Evolutionary conservation across 2,797 vertebrate species (phyloP).

Genomic region (Sebastes cheni): DNA sequence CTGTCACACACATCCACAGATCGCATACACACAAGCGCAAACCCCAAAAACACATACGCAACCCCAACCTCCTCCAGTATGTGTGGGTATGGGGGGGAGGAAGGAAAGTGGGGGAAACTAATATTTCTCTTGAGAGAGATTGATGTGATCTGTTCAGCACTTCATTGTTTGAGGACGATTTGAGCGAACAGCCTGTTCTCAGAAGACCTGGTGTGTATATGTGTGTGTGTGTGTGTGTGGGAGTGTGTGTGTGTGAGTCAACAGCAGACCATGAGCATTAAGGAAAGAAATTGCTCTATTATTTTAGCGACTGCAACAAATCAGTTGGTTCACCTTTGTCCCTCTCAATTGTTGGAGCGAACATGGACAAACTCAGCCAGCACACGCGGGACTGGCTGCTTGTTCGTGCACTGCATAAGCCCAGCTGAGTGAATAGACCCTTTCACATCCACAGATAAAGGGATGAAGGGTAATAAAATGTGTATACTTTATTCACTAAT

Average conservation of each 20-base stretch:
- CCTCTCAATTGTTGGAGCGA: slow-evolving; percentile 70
- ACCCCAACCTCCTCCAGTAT: slow-evolving; percentile 31
- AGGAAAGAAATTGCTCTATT: slow-evolving; percentile 82
- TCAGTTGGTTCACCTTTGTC: slow-evolving; percentile 77
- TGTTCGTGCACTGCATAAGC: slow-evolving; percentile 63
- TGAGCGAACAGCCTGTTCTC: slow-evolving; percentile 79
- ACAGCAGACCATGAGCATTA: slow-evolving; percentile 70
- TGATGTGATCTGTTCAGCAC: slow-evolving; percentile 80
- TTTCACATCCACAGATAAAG: slow-evolving; percentile 70
- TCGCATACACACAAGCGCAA: not conserved
- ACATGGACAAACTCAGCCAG: slow-evolving; percentile 67
- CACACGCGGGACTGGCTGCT: slow-evolving; percentile 61
- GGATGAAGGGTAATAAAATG: slow-evolving; percentile 70
- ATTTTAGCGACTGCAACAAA: slow-evolving; percentile 81
- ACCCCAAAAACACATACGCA: slow-evolving; percentile 36
- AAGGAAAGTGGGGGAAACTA: slow-evolving; percentile 60
- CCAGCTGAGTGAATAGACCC: slow-evolving; percentile 66
- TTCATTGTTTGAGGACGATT: slow-evolving; percentile 78
- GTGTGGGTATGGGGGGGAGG: slow-evolving; percentile 25
- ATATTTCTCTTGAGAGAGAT: slow-evolving; percentile 82
- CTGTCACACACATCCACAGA: slow-evolving; percentile 11
- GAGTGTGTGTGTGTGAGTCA: slow-evolving; percentile 36
- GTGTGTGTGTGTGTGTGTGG: slow-evolving; percentile 14
- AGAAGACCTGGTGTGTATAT: slow-evolving; percentile 51
- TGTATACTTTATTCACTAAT: slow-evolving; percentile 66